Evolutionary conservation across 2,888 invertebrate species (phyloP).

Genomic region (Tetrapedia diversipes): DNA sequence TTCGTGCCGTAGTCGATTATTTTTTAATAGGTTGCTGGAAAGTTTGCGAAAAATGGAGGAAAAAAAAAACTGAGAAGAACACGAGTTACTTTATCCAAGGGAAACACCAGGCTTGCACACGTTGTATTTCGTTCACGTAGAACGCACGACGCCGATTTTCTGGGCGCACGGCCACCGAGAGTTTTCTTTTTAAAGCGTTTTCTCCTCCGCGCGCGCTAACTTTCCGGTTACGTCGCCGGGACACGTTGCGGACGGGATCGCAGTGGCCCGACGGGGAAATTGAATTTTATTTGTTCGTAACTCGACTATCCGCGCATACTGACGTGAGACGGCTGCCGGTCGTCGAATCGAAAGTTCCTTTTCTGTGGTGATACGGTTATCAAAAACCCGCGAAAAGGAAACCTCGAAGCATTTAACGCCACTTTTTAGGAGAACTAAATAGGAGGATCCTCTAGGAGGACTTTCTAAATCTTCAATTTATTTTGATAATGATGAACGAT

Average conservation of each 20-base stretch:
- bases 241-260: constrained; percentile 14
- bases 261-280: constrained; percentile 21
- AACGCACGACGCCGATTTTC: constrained; percentile 28
- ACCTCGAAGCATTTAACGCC: too few species aligned
- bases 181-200: constrained; percentile 21
- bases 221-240: constrained; percentile 40
- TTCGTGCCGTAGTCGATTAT: neutral
- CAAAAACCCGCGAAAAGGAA: too few species aligned
- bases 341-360: constrained; percentile 39
- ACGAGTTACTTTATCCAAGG: neutral
- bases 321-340: constrained; percentile 16
- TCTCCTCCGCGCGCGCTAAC: constrained; percentile 5
- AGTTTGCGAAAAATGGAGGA: neutral
- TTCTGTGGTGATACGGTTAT: too few species aligned
- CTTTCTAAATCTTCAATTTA: too few species aligned
- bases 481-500: too few species aligned
- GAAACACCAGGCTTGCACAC: neutral
- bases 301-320: constrained; percentile 41
- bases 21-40: neutral
- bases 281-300: constrained; percentile 50
- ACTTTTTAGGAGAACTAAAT: too few species aligned
- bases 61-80: neutral
- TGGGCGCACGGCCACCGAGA: neutral
- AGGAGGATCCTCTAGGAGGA: too few species aligned
- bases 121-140: constrained; percentile 30